Evolutionary conservation across 2,888 invertebrate species (phyloP).

Genomic region (Zeuzera pyrina): DNA sequence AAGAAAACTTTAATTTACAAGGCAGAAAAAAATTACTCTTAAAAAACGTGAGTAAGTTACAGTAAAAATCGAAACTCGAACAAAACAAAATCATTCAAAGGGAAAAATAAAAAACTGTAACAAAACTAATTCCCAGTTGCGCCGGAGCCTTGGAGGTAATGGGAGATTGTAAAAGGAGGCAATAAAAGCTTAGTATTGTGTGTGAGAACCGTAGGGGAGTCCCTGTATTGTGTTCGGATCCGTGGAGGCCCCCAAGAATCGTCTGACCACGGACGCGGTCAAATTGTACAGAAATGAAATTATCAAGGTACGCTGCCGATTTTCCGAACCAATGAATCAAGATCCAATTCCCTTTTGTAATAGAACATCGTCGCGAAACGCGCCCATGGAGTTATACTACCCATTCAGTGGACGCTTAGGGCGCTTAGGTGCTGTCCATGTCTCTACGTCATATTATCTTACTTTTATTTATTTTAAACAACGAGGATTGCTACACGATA

Average conservation of each 20-base stretch:
- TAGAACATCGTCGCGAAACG: slow-evolving; percentile 71
- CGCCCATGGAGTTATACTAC: slow-evolving; percentile 58
- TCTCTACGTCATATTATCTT: no score
- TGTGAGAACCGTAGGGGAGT: slow-evolving; percentile 65
- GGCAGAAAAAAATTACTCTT: no score
- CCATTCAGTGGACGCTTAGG: slow-evolving; percentile 62
- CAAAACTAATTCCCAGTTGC: slow-evolving; percentile 68
- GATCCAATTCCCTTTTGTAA: slow-evolving; percentile 74
- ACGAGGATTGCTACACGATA: no score
- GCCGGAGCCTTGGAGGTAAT: slow-evolving; percentile 64
- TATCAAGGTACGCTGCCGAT: slow-evolving; percentile 74
- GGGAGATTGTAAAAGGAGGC: slow-evolving; percentile 72
- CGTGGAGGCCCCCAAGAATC: slow-evolving; percentile 64
- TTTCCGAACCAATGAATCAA: slow-evolving; percentile 74
- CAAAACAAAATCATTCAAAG: slow-evolving; percentile 52
- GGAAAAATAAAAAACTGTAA: slow-evolving; percentile 54
- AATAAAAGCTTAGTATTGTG: slow-evolving; percentile 73
- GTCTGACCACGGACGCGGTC: slow-evolving; percentile 70
- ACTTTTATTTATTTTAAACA: no score
- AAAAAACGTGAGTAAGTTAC: no score
- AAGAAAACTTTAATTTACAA: no score
- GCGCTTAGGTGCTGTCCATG: slow-evolving; percentile 1
- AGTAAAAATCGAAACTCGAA: no score
- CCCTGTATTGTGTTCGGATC: slow-evolving; percentile 63
- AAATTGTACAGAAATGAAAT: slow-evolving; percentile 75